Conservation (phyloP, 1,140 invertebrate genomes). For the Galleria mellonella region DNA sequence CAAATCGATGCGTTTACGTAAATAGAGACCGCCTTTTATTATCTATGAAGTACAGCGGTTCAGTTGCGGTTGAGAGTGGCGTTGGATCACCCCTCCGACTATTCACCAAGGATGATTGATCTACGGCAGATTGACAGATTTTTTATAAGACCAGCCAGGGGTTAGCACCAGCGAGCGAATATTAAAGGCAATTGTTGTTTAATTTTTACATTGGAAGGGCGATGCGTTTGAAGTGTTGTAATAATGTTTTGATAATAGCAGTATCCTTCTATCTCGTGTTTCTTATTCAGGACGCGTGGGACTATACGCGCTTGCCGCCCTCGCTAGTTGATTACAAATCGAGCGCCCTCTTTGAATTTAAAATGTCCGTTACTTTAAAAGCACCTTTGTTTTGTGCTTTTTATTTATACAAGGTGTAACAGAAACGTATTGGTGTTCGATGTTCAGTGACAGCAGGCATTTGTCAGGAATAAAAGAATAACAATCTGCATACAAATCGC, state of each 20-base stretch:
- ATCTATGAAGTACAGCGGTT: slow-evolving; percentile 40
- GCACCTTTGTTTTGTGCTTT: slow-evolving; percentile 39
- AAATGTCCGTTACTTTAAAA: slow-evolving; percentile 36
- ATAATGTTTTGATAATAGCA: slow-evolving; percentile 73
- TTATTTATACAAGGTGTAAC: too few relatives aligned
- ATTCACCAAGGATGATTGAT: slow-evolving; percentile 70
- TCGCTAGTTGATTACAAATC: slow-evolving; percentile 29
- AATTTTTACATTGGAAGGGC: slow-evolving; percentile 71
- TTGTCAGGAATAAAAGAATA: too few relatives aligned
- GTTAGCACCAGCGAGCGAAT: slow-evolving; percentile 60
- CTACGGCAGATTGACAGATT: slow-evolving; percentile 70
- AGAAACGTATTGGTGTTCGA: too few relatives aligned
- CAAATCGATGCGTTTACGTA: slow-evolving; percentile 69
- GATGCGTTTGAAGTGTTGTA: slow-evolving; percentile 67
- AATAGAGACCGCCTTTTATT: slow-evolving; percentile 66
- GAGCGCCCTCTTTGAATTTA: slow-evolving; percentile 47
- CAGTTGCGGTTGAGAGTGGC: slow-evolving; percentile 43
- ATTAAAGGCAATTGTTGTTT: slow-evolving; percentile 74
- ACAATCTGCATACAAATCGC: too few relatives aligned
- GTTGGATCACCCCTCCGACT: slow-evolving; percentile 45
- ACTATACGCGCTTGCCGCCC: slow-evolving; percentile 11
- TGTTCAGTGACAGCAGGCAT: too few relatives aligned
- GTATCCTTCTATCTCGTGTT: slow-evolving; percentile 71
- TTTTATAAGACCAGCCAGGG: slow-evolving; percentile 65
- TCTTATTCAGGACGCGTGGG: slow-evolving; percentile 71